Base-by-base conservation (phyloP, 2,888 invertebrate species). In the Gari tellinella region DNA sequence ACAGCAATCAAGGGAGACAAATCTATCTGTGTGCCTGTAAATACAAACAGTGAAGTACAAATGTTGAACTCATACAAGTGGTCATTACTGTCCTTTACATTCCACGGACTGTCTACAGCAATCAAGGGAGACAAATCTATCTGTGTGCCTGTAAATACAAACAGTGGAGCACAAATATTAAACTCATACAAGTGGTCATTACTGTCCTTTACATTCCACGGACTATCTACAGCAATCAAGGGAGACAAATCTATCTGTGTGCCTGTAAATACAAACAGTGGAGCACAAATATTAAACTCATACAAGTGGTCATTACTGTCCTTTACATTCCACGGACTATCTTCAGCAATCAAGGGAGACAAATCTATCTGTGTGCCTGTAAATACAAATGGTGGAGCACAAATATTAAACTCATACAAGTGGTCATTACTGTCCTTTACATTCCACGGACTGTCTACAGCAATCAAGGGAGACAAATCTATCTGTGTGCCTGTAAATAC, bases 271-370 rank as follows among this genome's bases (percentile, higher is more conserved):
- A 31, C 31, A 31, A 31, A 31, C 31, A 31, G 68, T n/a, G 81
- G 56, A 15, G 75, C 88, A 77, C 90, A 91, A 3, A 91, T 82
- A 52, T 88, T 89, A 23, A 91, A 67, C 45, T 73, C 73, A 65
- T 84, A 88, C 53, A 64, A 75, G 58, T 89, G 88, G 12, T 80
- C 81, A 14, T 74, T 38, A 5, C 72, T 68, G 68, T 87, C 86
- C 38, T 67, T 63, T 8, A 86, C 81, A 17, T 46, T 53, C 68
- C 69, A 77, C 4, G 31, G 31, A 10, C 5, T 31, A 31, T 31
- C 31, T 31, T 4, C 10, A 10, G 31, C 31, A 4, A 31, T 31
- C 31, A 31, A 31, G 31, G 31, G 31, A 31, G 31, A 31, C 31
- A 31, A 31, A 31, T 31, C 31, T 10, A 31, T 31, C 31, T 31